phyloP scores from a whole-genome alignment of 2,888 invertebrate genomes.

The Malthinus flaveolus region DNA sequence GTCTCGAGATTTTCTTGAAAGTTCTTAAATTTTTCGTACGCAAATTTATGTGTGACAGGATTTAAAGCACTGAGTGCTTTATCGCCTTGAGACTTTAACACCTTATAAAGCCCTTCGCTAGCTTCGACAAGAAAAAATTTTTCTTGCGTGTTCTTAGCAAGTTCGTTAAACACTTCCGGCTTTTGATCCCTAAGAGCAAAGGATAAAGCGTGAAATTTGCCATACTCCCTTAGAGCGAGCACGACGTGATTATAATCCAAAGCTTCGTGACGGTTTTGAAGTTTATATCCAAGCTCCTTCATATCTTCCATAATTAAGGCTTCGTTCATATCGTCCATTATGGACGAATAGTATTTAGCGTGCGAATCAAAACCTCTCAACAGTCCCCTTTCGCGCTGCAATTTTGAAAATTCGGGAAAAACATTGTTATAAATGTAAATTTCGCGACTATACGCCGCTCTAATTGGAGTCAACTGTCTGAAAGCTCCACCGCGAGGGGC shows the following conservation, averaged over 20 bases:
- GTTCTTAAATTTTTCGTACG: slow-evolving; percentile 23
- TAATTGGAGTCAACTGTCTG: slow-evolving; percentile 35
- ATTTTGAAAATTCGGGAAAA: slow-evolving; percentile 20
- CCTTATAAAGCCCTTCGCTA: not conserved
- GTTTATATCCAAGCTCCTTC: slow-evolving; percentile 37
- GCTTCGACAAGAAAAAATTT: slow-evolving; percentile 21
- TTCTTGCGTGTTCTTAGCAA: slow-evolving; percentile 28
- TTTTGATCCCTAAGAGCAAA: slow-evolving; percentile 39
- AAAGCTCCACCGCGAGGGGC: slow-evolving; percentile 34
- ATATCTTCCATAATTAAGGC: slow-evolving; percentile 38
- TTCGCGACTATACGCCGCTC: slow-evolving; percentile 38
- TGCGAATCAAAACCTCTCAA: slow-evolving; percentile 24
- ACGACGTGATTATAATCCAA: slow-evolving; percentile 39
- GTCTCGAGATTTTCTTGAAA: slow-evolving; percentile 26
- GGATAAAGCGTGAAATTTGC: slow-evolving; percentile 41
- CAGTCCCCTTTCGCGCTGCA: slow-evolving; percentile 19
- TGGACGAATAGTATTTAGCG: slow-evolving; percentile 28
- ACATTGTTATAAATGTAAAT: slow-evolving; percentile 28
- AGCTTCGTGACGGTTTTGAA: slow-evolving; percentile 29
- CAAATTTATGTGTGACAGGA: slow-evolving; percentile 18
- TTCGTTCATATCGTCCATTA: slow-evolving; percentile 32
- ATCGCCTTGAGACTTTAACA: slow-evolving; percentile 2
- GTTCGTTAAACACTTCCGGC: slow-evolving; percentile 33
- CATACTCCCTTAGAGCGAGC: slow-evolving; percentile 40
- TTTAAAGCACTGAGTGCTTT: slow-evolving; percentile 13